phyloP scores from a whole-genome alignment of 2,113 vertebrate species.

The Solea solea region DNA sequence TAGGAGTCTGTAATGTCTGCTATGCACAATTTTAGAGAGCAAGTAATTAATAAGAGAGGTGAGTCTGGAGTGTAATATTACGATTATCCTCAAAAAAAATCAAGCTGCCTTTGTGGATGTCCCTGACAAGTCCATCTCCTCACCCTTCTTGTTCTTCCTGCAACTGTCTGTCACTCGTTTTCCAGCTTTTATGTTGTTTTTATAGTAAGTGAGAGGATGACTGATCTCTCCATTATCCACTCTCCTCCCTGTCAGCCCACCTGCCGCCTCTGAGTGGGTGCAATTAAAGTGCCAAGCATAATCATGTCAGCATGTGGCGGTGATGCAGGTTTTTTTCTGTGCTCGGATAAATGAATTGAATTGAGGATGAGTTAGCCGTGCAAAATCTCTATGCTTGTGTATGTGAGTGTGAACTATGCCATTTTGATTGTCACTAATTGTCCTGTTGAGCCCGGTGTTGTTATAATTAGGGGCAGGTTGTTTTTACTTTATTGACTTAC shows the following conservation, averaged over 20 bases:
- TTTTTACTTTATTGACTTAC: conserved; percentile 7
- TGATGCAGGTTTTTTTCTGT: conserved; percentile 11
- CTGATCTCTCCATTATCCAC: conserved; percentile 48
- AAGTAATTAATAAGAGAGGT: too few species aligned
- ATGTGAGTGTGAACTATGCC: neutral
- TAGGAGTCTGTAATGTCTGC: too few species aligned
- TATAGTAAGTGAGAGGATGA: conserved; percentile 1
- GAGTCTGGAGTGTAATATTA: conserved; percentile 21
- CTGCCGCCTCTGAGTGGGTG: conserved; percentile 62
- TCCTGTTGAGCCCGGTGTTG: neutral
- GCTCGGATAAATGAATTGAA: conserved; percentile 29
- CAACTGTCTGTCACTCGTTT: conserved; percentile 17
- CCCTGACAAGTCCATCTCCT: conserved; percentile 17
- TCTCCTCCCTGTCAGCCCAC: conserved; percentile 41
- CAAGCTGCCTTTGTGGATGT: conserved; percentile 23
- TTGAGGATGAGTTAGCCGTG: neutral
- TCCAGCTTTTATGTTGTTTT: neutral
- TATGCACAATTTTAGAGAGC: too few species aligned
- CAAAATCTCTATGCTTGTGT: neutral
- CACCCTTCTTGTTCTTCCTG: conserved; percentile 13
- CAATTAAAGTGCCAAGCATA: conserved; percentile 56
- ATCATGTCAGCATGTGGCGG: conserved; percentile 51
- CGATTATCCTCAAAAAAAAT: conserved; percentile 30
- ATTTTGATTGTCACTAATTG: neutral
- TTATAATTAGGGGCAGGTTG: conserved; percentile 6